Base-by-base conservation (phyloP, 2,888 invertebrate species). In the Lochmaea capreae region DNA sequence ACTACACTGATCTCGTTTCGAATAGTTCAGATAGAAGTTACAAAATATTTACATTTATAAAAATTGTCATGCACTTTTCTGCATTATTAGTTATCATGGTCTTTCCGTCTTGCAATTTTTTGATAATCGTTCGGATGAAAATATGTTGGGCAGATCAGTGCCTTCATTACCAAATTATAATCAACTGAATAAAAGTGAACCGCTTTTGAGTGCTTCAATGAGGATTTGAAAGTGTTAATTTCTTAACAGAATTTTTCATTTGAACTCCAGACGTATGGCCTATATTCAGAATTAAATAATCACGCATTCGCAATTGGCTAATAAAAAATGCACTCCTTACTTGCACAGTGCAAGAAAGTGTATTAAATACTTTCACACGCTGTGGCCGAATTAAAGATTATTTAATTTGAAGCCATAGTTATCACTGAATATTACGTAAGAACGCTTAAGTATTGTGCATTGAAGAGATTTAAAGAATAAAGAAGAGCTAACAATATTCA, bases 181-280 rank as follows among this genome's bases (percentile, higher is more conserved):
- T 54, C 4, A 54, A n/a, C 39, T 61, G 8, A 39, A 33, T 33
- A 11, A 14, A 39, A 61, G n/a, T 12, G 5, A 22, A 18, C 66
- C 39, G 66, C 66, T 39, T 52, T 10, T 3, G n/a, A 54, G 52
- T 52, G 39, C 3, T 33, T 8, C n/a, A 59, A 8, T 26, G 59
- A 58, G 9, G 46, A 59, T 67, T 46, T 54, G 18, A 42, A 54
- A 14, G 49, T 46, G 46, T 69, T 39, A 65, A 71, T 71, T 71
- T 58, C 65, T 5, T 49, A 71, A 71, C 65, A 68, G 69, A 71
- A 66, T 65, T 77, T 78, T 77, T 78, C 71, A 78, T 78, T 78
- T 65, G 73, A 52, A 43, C 66, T 73, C 67, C 78, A 78, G 78
- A 78, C 78, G 71, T 71, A n/a, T 78, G 78, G 66, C 78, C 78